Base-by-base conservation (phyloP, 2,113 vertebrate genomes). In the Oreochromis spilurus region DNA sequence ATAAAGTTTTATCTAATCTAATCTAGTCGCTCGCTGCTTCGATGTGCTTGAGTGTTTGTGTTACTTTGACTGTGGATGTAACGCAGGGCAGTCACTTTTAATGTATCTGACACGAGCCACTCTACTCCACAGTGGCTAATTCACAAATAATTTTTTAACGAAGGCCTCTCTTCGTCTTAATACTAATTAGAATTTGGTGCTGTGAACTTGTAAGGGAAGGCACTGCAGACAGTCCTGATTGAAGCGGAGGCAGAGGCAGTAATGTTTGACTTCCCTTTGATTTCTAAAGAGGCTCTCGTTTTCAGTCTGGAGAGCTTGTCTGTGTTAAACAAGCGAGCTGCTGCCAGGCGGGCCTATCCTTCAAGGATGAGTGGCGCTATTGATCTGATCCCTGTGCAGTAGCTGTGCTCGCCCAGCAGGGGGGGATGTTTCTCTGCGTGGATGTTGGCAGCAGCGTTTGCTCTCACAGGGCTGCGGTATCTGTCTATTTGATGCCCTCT, bases 401-500 rank as follows among this genome's bases (percentile, higher is more conserved):
- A 29, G 52, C 79, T 8, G 3, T 5, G 1, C 21, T 24, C 62
- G 3, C 55, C 95, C 96, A 95, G 91, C 88, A 95, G 96, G 95
- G 93, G 95, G 96, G 58, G 93, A 8, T 91, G 92, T 89, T 55
- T 31, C 83, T 88, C 94, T 57, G 91, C 70, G 48, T 70, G 2
- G 7, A 4, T 1, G 2, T 67, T 36, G 54, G 16, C 58, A 82
- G 81, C 34, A 31, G 58, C 24, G 16, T 31, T 31, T 26, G 57
- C 87, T 86, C 89, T 84, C 87, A 2, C 62, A 14, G 82, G 82
- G 84, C 83, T 89, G 91, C 88, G 7, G 90, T 65, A 78, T 85
- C 87, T n/a, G 24, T 90, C 81, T 48, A 11, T 75, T 55, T 83
- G 77, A 88, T 67, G 40, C 26, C 65, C 60, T 43, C 86, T 86